These are phyloP conservation scores for Mellivora capensis DNA, from an alignment of 2,113 vertebrate species.

Conservation along the genomic window DNA sequence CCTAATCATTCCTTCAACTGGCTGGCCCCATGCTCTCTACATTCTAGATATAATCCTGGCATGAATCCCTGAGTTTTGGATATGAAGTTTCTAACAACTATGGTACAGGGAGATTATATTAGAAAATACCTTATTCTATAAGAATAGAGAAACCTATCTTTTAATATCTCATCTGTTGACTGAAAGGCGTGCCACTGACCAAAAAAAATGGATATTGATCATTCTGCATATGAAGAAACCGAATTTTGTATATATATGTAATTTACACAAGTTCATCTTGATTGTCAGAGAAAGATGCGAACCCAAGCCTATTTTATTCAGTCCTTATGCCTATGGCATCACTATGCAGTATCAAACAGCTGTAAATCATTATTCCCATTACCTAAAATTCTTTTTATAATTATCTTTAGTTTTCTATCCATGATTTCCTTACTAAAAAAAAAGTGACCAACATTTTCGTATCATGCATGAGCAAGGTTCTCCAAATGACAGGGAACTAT, in stretches of 20 bases:
- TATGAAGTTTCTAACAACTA: not conserved
- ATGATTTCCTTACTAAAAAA: not conserved
- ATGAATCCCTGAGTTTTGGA: not conserved
- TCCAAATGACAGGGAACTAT: not conserved
- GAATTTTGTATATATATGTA: not conserved
- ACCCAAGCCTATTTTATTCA: fast-evolving
- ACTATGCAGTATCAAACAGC: not conserved
- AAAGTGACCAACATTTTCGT: not conserved
- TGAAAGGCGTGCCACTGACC: not conserved
- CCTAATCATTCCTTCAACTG: not conserved
- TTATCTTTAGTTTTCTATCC: not conserved
- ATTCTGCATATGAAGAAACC: not conserved
- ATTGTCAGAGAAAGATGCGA: not conserved
- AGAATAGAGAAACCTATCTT: not conserved
- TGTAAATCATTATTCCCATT: not conserved
- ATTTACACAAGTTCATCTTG: not conserved
- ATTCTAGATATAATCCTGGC: not conserved
- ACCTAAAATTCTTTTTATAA: not conserved
- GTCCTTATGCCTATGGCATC: not conserved
- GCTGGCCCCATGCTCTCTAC: fast-evolving
- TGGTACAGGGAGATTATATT: not conserved
- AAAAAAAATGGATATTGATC: not conserved
- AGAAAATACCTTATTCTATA: not conserved
- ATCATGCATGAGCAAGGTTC: not conserved
- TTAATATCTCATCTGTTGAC: not conserved